Evolutionary conservation across 2,113 vertebrate genomes (phyloP), one percentile per base, ranked within the genome.

Genomic region (Ammodytes marinus): DNA sequence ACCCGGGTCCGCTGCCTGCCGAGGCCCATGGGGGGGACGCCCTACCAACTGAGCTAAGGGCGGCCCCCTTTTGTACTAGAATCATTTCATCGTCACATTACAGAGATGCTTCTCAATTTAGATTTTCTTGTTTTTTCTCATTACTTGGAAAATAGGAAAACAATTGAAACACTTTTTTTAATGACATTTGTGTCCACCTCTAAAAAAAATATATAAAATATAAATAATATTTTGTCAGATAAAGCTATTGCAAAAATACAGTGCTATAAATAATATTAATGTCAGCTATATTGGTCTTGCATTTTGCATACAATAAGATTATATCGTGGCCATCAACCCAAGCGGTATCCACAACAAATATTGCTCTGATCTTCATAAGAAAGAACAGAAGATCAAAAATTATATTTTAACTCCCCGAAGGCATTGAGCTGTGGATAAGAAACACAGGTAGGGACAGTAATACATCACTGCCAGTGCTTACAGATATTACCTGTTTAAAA

Each of bases 241-340:
- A 86, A 80, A 85, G 53, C 69, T 73, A 6, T 50, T 52, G 17
- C 74, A 6, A 57, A 68, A 86, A 82, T 68, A 39, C 67, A 54
- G 71, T 13, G 55, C 68, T 80, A 87, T 86, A 81, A 84, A 81
- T 85, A 83, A 76, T 69, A 40, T 74, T 75, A 54, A n/a, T 84
- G 66, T 86, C 86, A 82, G 59, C 78, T 89, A 80, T 87, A 87
- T 88, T 43, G 60, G 73, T 40, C 27, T 39, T 60, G 9, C 76
- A 47, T 65, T 61, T 49, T 47, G 47, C 27, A 27, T 67, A 39
- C 27, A 69, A 66, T 74, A 42, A 39, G 19, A 67, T 57, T 49
- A 45, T 54, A 76, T 85, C 72, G 69, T 42, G 19, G 54, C 52
- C 45, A 15, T 80, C 65, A 69, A 53, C 49, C 15, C 3, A 58